Conservation (phyloP, 2,888 invertebrate species). For the Drosophila anceps region DNA sequence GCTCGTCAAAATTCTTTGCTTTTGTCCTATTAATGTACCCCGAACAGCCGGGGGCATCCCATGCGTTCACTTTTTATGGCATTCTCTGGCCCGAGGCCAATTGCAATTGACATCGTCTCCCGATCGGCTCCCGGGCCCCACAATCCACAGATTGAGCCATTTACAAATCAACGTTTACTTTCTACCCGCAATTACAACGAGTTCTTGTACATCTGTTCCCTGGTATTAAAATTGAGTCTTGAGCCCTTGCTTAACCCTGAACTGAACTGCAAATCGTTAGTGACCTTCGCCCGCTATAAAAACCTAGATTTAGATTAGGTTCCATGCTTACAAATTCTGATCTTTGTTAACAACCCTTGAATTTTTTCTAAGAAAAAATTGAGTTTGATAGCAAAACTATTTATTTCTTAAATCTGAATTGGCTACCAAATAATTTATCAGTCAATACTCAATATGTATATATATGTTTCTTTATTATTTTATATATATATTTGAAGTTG, state of each 20-base stretch:
- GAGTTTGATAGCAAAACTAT: neutral
- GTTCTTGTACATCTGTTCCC: conserved; percentile 3
- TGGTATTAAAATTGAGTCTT: conserved; percentile 11
- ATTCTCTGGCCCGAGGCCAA: conserved; percentile 52
- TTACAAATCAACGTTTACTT: conserved; percentile 50
- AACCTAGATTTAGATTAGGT: conserved; percentile 7
- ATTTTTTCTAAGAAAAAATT: neutral
- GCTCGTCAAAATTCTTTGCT: conserved; percentile 62
- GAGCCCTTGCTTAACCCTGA: conserved; percentile 23
- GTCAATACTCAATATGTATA: too few relatives aligned
- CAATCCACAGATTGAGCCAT: conserved; percentile 52
- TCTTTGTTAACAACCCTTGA: neutral
- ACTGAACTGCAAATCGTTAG: conserved; percentile 30
- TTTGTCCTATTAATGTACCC: conserved; percentile 45
- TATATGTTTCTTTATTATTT: too few relatives aligned
- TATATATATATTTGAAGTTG: too few relatives aligned
- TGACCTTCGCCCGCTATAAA: conserved; percentile 29
- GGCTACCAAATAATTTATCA: too few relatives aligned
- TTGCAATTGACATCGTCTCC: conserved; percentile 48
- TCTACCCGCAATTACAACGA: conserved; percentile 27
- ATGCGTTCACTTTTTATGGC: conserved; percentile 34
- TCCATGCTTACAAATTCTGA: neutral
- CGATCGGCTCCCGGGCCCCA: conserved; percentile 3
- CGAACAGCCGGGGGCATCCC: conserved; percentile 14
- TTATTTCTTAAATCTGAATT: neutral